Conservation (phyloP, 2,888 invertebrate genomes). For the Aphodius sticticus region DNA sequence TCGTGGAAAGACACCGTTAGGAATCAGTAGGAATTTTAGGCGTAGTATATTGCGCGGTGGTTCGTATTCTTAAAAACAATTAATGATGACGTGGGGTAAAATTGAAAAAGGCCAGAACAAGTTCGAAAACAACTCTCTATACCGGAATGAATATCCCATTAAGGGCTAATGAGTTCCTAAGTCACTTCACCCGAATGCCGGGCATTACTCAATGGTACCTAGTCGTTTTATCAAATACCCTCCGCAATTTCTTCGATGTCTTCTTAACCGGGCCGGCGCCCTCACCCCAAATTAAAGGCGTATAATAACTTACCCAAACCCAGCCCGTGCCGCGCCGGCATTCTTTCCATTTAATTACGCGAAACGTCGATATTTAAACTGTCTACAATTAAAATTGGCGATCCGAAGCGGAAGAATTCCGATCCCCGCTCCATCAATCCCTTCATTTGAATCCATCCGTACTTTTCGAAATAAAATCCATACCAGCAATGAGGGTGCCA, state of each 20-base stretch:
- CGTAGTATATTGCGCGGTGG: neutral
- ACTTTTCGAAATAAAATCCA: neutral
- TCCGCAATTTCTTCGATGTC: conserved; percentile 27
- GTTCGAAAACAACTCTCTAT: conserved; percentile 36
- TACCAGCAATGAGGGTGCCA: neutral
- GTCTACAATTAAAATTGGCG: neutral
- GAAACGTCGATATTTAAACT: conserved; percentile 40
- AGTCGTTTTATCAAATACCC: conserved; percentile 27
- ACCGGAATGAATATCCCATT: conserved; percentile 43
- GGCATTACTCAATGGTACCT: conserved; percentile 40
- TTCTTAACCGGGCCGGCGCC: conserved; percentile 13
- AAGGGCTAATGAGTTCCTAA: conserved; percentile 45
- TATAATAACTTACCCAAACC: conserved; percentile 15
- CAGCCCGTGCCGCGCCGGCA: neutral
- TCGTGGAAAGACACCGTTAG: too few relatives aligned
- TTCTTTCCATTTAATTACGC: conserved; percentile 33
- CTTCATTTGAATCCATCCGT: neutral
- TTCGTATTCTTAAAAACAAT: conserved; percentile 39
- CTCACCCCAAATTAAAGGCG: neutral
- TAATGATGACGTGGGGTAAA: conserved; percentile 39
- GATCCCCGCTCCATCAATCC: neutral
- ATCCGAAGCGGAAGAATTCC: neutral
- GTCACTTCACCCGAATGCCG: conserved; percentile 42
- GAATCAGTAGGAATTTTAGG: neutral
- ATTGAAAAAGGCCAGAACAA: conserved; percentile 43